Base-by-base conservation (phyloP, 2,888 invertebrate species). In the Steromphala cineraria region DNA sequence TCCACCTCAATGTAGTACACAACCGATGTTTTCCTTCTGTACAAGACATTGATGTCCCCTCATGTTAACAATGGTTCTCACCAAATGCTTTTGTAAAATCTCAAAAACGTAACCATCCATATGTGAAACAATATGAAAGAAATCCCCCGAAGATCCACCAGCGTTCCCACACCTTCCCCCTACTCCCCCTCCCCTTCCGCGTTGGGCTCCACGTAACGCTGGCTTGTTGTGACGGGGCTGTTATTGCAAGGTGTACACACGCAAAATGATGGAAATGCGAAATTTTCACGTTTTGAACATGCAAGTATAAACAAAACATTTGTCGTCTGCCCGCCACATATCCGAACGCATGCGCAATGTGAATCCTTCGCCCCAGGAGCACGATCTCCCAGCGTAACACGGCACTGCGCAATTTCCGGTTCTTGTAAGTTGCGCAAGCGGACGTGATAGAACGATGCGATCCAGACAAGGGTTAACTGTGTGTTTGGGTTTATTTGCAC, bases 221-320 rank as follows among this genome's bases (percentile, higher is more conserved):
- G 24, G 19, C 55, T 76, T 76, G 53, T 76, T 55, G 52, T 55
- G 53, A 55, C 76, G 17, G 53, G 24, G 15, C n/a, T 55, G 36
- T 31, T 53, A 53, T n/a, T 21, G 31, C 31, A 31, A 28, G 36
- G 76, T 53, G 53, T 76, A 76, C 76, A 53, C 36, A 55, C 53
- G 40, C 56, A 76, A 76, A 76, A 24, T 76, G 55, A 31, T 55
- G 76, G 55, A 55, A 76, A 53, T 55, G 17, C 53, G 76, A 53
- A 76, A 76, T 53, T 17, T 76, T 53, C 76, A 76, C 76, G 76
- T 76, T 55, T 28, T n/a, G 24, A 28, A 55, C 76, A 76, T 28
- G 24, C 76, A n/a, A 53, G 24, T n/a, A 76, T 55, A 76, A 76
- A 76, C 76, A 76, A 40, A 40, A 15, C 55, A 55, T 36, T 53